Evolutionary conservation across 2,888 invertebrate species (phyloP).

Genomic region (Sesia bembeciformis): DNA sequence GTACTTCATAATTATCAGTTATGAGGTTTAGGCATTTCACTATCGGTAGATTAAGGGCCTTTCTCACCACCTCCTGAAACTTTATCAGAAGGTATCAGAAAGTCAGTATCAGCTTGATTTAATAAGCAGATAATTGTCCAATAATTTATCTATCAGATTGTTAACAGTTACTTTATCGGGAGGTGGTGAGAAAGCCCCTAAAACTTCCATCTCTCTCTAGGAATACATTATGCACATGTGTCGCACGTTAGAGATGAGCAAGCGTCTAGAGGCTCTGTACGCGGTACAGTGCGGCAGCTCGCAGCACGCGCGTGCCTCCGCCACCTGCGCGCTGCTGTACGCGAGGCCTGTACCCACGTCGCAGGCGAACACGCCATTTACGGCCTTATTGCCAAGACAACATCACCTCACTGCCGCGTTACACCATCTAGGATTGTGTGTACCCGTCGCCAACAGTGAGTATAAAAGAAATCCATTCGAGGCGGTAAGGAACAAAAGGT

Average conservation of each 20-base stretch:
- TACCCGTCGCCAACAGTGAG: conserved; percentile 41
- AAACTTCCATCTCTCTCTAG: conserved; percentile 24
- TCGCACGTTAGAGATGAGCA: conserved; percentile 79
- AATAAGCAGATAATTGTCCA: too few relatives aligned
- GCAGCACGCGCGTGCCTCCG: conserved; percentile 84
- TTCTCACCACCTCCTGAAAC: too few relatives aligned
- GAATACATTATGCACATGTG: conserved; percentile 81
- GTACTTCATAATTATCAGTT: too few relatives aligned
- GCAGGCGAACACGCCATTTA: conserved; percentile 26
- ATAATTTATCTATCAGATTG: too few relatives aligned
- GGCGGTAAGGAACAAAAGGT: too few relatives aligned
- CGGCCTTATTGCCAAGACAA: conserved; percentile 67
- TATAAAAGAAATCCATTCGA: conserved; percentile 3
- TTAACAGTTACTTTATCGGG: too few relatives aligned
- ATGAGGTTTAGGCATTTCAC: too few relatives aligned
- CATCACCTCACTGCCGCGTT: conserved; percentile 76
- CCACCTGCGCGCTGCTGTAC: conserved; percentile 86
- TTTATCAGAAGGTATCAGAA: too few relatives aligned
- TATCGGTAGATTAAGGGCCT: too few relatives aligned
- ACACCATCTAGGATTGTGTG: conserved; percentile 76
- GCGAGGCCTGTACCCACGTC: conserved; percentile 47
- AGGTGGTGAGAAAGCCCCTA: too few relatives aligned
- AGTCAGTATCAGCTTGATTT: too few relatives aligned
- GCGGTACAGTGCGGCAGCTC: conserved; percentile 81
- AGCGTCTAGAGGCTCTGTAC: conserved; percentile 81